Conservation (phyloP, 30 jellyfish, hydroid and myxozoan species). For the Turritopsis rubra region DNA sequence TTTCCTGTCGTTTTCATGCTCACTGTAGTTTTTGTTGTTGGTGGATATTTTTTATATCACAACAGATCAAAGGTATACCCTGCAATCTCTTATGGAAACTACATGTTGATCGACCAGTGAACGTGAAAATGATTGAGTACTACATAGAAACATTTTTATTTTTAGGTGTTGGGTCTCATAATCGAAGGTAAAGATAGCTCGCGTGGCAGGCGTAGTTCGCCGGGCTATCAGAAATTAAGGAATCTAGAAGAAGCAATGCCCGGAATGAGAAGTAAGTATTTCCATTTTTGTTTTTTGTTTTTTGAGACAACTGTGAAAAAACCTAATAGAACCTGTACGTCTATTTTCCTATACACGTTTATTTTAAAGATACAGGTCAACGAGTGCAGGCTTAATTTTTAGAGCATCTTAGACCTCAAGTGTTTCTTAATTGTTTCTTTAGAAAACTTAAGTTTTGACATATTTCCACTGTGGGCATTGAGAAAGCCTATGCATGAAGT, state of each 20-base stretch:
- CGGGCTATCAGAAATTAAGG: conserved; percentile 21
- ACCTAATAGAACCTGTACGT: too few relatives aligned
- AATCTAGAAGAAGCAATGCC: conserved; percentile 39
- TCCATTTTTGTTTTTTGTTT: background rate
- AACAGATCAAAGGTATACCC: conserved; percentile 15
- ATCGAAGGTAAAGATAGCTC: conserved; percentile 21
- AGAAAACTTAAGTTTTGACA: too few relatives aligned
- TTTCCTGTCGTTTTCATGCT: conserved; percentile 19
- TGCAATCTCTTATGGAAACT: too few relatives aligned
- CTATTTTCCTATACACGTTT: too few relatives aligned
- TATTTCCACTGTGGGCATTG: too few relatives aligned
- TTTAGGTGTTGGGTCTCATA: conserved; percentile 19
- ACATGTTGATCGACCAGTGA: too few relatives aligned
- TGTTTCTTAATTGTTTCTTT: too few relatives aligned
- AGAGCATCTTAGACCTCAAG: too few relatives aligned
- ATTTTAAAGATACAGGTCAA: too few relatives aligned
- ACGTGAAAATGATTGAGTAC: background rate
- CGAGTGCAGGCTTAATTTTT: too few relatives aligned
- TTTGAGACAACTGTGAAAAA: background rate
- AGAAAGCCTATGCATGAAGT: too few relatives aligned
- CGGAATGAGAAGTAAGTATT: conserved; percentile 23
- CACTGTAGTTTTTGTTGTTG: conserved; percentile 17
- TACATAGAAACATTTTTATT: background rate
- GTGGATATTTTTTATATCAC: conserved; percentile 22
- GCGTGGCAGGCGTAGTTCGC: conserved; percentile 2